Percentiles rank a stretch among this genome's conserved stretches.
These are phyloP conservation scores for Volucella inflata DNA, from an alignment of 2,888 invertebrate species.

Conservation along the genomic window DNA sequence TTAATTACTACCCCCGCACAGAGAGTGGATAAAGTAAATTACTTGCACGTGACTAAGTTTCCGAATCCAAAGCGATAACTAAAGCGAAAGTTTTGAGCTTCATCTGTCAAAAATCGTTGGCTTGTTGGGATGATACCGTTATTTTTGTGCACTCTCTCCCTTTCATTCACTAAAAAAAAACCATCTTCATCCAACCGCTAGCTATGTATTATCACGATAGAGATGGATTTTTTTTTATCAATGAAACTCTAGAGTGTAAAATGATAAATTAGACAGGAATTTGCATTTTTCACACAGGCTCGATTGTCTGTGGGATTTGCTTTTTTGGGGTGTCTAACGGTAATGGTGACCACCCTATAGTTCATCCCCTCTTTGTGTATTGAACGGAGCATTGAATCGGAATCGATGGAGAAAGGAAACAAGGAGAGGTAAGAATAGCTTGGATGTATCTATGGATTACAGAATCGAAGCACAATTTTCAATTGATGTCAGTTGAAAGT, in stretches of 20 bases:
- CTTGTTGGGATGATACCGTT: neutral
- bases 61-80: conserved; percentile 62
- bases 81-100: conserved; percentile 67
- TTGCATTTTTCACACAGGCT: conserved; percentile 52
- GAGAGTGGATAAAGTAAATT: conserved; percentile 60
- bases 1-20: conserved; percentile 59
- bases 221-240: conserved; percentile 8
- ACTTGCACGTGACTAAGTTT: conserved; percentile 65
- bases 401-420: conserved; percentile 10
- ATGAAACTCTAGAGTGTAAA: conserved; percentile 26
- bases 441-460: neutral
- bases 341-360: conserved; percentile 13
- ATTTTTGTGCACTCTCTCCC: neutral
- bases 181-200: neutral
- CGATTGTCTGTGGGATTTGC: neutral
- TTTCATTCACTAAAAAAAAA: neutral
- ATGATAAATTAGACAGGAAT: conserved; percentile 59
- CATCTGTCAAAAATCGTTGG: conserved; percentile 65
- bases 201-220: too few relatives aligned
- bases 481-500: conserved; percentile 39
- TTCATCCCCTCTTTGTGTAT: conserved; percentile 18
- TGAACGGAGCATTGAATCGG: conserved; percentile 41
- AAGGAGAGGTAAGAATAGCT: conserved; percentile 4
- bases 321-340: conserved; percentile 7
- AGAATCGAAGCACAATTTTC: conserved; percentile 17